Evolutionary conservation across 2,797 vertebrate genomes (phyloP), one percentile per base, ranked within the genome.

Genomic region (Gallinago nigripennis): DNA sequence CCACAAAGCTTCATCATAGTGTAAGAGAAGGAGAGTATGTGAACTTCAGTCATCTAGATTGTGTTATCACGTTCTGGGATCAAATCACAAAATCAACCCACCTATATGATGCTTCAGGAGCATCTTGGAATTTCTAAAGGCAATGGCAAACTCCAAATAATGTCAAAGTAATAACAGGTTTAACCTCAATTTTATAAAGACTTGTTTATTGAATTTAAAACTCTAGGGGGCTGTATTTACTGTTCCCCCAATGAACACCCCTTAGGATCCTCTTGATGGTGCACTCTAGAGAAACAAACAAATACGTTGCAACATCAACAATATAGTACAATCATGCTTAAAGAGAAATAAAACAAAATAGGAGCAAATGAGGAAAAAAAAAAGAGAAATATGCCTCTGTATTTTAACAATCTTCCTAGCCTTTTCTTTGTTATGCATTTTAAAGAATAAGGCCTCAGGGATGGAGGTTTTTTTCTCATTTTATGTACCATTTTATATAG

Each of bases 241-340:
- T 63, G 15, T 3, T 53, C 4, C 9, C 3, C 1, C 10, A 51
- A 30, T 9, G 54, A 10, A 8, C 2, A 31, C 0, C 5, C 10
- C 35, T 51, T 6, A 37, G 16, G 7, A 64, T 43, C 3, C 3
- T 75, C 7, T 35, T 41, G 20, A 25, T 46, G 13, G 8, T 28
- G 8, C 9, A 16, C 5, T 65, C 24, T 19, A 51, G 14, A 53
- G 30, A 72, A 91, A 43, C 4, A 66, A 65, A 50, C 11, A 70
- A 71, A 82, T 46, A 57, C 0, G 3, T 39, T 41, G 4, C 10
- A 69, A 19, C 8, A 12, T 45, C n/a, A 61, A 56, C 7, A 57
- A 19, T 69, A 43, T 3, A 27, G 4, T 31, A 69, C 54, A 79
- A 53, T 20, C 6, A 57, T n/a, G 8, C 2, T 85, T 64, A 31